Evolutionary conservation across 2,888 invertebrate species (phyloP).

Genomic region (Dyspetes luteomarginatus): DNA sequence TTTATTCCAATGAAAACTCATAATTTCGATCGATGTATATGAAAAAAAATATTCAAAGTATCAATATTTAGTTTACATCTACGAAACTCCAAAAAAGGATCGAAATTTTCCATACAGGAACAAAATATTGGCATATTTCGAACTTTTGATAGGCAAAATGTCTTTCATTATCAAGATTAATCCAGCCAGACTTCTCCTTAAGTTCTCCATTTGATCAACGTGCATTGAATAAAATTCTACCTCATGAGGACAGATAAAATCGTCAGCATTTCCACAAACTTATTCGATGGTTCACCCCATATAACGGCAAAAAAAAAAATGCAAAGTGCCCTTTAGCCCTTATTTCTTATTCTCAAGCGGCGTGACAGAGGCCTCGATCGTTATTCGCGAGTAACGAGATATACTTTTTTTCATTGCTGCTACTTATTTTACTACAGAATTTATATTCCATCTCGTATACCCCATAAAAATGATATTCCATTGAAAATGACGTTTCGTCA

Average conservation of each 20-base stretch:
- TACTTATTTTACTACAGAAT: not conserved
- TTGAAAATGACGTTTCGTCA: slow-evolving; percentile 56
- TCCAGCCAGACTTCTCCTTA: too few species aligned
- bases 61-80: too few species aligned
- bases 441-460: slow-evolving; percentile 47
- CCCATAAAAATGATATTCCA: slow-evolving; percentile 15
- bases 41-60: too few species aligned
- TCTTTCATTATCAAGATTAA: not conserved
- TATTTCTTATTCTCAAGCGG: not conserved
- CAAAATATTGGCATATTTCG: too few species aligned
- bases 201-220: not conserved
- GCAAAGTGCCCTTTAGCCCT: not conserved
- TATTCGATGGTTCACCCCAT: not conserved
- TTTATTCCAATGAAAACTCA: too few species aligned
- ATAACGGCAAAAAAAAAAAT: not conserved
- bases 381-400: slow-evolving; percentile 3
- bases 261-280: slow-evolving; percentile 18
- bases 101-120: too few species aligned
- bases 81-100: too few species aligned
- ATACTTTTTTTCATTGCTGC: slow-evolving; percentile 2
- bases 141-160: not conserved
- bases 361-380: slow-evolving; percentile 6
- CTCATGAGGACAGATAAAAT: not conserved
- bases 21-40: not conserved
- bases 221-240: not conserved